Evolutionary conservation across 2,797 vertebrate genomes (phyloP).

Genomic region (Setipinna tenuifilis): DNA sequence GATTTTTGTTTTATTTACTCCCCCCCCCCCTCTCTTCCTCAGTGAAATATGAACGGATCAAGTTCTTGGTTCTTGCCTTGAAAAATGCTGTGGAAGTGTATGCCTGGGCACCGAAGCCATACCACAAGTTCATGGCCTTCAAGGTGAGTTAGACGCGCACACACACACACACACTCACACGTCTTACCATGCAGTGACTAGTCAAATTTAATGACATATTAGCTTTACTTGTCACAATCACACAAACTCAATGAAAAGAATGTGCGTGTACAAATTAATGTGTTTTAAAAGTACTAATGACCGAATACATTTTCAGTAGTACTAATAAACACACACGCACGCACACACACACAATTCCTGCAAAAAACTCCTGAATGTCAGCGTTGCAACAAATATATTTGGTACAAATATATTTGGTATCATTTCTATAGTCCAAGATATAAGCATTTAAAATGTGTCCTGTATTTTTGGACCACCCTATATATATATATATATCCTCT

Average conservation of each 20-base stretch:
- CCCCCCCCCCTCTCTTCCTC: conserved; percentile 38
- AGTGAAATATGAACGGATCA: conserved; percentile 93
- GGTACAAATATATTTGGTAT: too few relatives aligned
- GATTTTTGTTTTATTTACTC: not conserved
- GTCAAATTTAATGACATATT: too few relatives aligned
- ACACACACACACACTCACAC: not conserved
- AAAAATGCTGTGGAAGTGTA: conserved; percentile 92
- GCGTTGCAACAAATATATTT: too few relatives aligned
- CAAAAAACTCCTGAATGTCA: too few relatives aligned
- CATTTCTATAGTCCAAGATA: too few relatives aligned
- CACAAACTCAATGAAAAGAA: not conserved
- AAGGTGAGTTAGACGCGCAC: conserved; percentile 73
- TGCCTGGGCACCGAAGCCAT: conserved; percentile 92
- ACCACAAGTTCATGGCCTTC: conserved; percentile 96
- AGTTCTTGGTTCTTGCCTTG: conserved; percentile 91
- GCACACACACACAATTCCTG: not conserved
- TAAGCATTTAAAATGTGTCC: not conserved
- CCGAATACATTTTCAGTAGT: too few relatives aligned
- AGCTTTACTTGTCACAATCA: not conserved
- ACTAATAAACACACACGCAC: too few relatives aligned
- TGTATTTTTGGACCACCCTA: not conserved
- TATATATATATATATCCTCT: too few relatives aligned
- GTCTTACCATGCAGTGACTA: too few relatives aligned
- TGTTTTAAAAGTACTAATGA: not conserved
- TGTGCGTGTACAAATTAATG: not conserved